Percentiles rank a stretch among this genome's conserved stretches.
Evolutionary conservation across 2,113 vertebrate genomes (phyloP).

Genomic region (Upupa epops): DNA sequence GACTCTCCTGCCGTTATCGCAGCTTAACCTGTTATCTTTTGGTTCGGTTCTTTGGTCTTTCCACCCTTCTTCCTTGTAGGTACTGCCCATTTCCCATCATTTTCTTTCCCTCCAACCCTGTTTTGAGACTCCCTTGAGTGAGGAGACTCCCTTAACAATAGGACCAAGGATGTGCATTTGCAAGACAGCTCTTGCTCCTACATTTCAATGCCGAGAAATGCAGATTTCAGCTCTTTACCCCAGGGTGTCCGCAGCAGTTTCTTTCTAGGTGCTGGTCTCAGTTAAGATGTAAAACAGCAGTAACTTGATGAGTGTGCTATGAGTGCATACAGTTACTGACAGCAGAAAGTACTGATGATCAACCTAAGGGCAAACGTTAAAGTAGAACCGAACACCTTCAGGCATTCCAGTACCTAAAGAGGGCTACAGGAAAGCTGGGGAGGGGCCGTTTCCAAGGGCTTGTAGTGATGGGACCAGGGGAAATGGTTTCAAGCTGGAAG

Average conservation of each 20-base stretch:
- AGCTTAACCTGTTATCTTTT: not conserved
- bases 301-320: not conserved
- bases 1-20: not conserved
- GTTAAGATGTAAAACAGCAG: not conserved
- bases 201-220: not conserved
- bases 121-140: not conserved
- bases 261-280: not conserved
- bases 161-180: not conserved
- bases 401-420: too few species aligned
- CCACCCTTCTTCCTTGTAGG: not conserved
- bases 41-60: not conserved
- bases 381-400: not conserved
- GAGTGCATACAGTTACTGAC: not conserved
- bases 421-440: too few species aligned
- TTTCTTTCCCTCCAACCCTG: not conserved
- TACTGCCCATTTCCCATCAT: not conserved
- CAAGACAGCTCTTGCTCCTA: not conserved
- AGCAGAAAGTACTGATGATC: not conserved
- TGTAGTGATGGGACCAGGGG: too few species aligned
- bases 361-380: not conserved
- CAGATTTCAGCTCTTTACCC: not conserved
- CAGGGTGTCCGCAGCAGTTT: not conserved
- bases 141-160: not conserved
- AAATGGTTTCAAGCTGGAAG: too few species aligned
- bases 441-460: too few species aligned